A percentile compares a stretch with the other conserved stretches of the same genome.
Conservation (phyloP, 2,888 invertebrate species). For the Leptinotarsa juncta region DNA sequence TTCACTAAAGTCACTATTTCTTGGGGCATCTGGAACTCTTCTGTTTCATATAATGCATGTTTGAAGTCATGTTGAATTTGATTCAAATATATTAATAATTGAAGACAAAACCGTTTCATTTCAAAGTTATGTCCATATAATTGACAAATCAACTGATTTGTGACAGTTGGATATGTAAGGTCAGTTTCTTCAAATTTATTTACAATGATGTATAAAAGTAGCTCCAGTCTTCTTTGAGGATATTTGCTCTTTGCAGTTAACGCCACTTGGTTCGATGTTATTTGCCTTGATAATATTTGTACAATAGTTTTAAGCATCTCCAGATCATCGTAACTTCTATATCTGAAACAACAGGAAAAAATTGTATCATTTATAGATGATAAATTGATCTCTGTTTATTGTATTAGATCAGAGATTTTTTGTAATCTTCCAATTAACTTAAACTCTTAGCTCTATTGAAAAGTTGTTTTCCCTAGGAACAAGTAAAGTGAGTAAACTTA, state of each 20-base stretch:
- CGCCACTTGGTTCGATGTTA: conserved; percentile 35
- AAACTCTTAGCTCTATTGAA: too few relatives aligned
- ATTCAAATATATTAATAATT: conserved; percentile 54
- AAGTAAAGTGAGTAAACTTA: too few relatives aligned
- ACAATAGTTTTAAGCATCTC: conserved; percentile 48
- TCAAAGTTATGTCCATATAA: conserved; percentile 47
- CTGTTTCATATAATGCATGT: conserved; percentile 51
- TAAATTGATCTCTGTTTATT: neutral
- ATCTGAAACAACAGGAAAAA: conserved; percentile 38
- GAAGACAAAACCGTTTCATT: conserved; percentile 52
- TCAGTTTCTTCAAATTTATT: conserved; percentile 54
- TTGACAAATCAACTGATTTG: conserved; percentile 50
- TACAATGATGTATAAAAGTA: conserved; percentile 52
- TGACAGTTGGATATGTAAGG: conserved; percentile 50
- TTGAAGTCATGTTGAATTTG: conserved; percentile 44
- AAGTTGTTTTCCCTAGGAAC: too few relatives aligned
- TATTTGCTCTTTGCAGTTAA: conserved; percentile 45
- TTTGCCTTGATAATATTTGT: conserved; percentile 43
- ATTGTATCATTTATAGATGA: neutral
- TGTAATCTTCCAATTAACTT: too few relatives aligned
- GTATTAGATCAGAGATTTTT: too few relatives aligned
- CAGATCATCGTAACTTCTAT: conserved; percentile 45
- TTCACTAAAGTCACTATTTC: conserved; percentile 47
- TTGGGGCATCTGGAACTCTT: conserved; percentile 51
- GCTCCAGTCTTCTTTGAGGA: conserved; percentile 45